Base-by-base conservation (phyloP, 2,113 vertebrate species). In the Polypterus bichir region DNA sequence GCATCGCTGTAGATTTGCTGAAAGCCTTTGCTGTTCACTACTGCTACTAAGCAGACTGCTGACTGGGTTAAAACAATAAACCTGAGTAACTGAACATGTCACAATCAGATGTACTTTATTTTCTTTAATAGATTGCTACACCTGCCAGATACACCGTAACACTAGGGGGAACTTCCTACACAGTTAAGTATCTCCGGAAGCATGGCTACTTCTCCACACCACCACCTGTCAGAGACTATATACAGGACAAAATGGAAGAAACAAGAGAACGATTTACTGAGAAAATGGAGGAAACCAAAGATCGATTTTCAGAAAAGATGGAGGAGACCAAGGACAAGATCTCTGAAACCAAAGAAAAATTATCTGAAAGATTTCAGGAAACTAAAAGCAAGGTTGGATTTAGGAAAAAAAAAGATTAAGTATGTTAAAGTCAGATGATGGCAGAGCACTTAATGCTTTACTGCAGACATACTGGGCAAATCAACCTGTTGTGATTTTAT, bases 351-450 rank as follows among this genome's bases (percentile, higher is more conserved):
- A 76, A 84, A 63, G 85, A 83, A 69, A 85, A 84, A 64, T 44
- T 88, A 3, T 82, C 84, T 4, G 85, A 78, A 71, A 96, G 91
- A 66, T 75, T 95, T 53, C 89, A 91, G 57, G 92, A 93, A 81
- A 97, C 94, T 74, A 97, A 97, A 91, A 93, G 88, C 70, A 90
- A 93, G 81, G 91, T 98, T 69, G 86, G 92, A 9, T 93, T 97
- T 69, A 86, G 91, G 70, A 97, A 96, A 78, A 92, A 94, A 71
- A 78, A 83, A 3, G 88, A 97, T 54, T 92, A 91, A 65, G 9
- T 8, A 47, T 2, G 9, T 51, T 61, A 44, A 7, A 27, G 27
- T 27, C 2, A 27, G 27, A 27, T 27, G 27, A 27, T 27, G 27
- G 27, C 27, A 27, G 27, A 27, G 27, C 27, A 27, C 27, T 1